These are phyloP conservation scores for Gryllus bimaculatus DNA, from an alignment of 1,140 invertebrate species.

Conservation along the genomic window DNA sequence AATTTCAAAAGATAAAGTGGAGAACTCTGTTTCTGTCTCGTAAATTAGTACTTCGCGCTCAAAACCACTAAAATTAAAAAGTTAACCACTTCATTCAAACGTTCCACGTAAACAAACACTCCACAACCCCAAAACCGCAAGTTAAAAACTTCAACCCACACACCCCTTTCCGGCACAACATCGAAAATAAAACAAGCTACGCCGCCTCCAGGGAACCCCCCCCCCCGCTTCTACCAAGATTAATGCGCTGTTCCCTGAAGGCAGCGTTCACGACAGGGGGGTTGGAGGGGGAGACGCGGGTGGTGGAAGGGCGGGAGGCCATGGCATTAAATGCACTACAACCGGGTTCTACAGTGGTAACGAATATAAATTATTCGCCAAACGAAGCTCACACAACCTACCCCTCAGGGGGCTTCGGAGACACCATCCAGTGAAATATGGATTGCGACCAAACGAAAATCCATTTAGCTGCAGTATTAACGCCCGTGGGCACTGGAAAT, in stretches of 20 bases:
- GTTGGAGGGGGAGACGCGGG: too few relatives aligned
- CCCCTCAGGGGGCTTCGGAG: background rate
- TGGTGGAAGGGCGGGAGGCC: background rate
- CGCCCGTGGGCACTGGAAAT: too few relatives aligned
- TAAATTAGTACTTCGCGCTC: too few relatives aligned
- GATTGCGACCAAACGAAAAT: background rate
- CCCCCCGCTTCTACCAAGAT: background rate
- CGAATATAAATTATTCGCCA: background rate
- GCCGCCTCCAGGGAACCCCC: background rate
- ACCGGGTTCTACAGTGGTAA: background rate
- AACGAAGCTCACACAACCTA: background rate
- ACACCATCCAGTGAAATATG: background rate
- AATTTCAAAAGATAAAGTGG: too few relatives aligned
- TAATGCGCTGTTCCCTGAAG: background rate
- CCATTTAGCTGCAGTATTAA: background rate
- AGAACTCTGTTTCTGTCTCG: too few relatives aligned
- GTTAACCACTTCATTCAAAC: background rate
- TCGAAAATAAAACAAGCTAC: background rate
- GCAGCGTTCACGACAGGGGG: background rate
- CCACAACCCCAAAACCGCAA: background rate
- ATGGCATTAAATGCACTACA: background rate
- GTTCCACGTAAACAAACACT: background rate
- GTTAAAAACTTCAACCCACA: background rate
- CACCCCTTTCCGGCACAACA: background rate
- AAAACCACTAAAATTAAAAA: background rate